A percentile compares a stretch with the other conserved stretches of the same genome.
These are phyloP conservation scores for Eolophus roseicapilla DNA, from an alignment of 2,113 vertebrate species.

Conservation along the genomic window DNA sequence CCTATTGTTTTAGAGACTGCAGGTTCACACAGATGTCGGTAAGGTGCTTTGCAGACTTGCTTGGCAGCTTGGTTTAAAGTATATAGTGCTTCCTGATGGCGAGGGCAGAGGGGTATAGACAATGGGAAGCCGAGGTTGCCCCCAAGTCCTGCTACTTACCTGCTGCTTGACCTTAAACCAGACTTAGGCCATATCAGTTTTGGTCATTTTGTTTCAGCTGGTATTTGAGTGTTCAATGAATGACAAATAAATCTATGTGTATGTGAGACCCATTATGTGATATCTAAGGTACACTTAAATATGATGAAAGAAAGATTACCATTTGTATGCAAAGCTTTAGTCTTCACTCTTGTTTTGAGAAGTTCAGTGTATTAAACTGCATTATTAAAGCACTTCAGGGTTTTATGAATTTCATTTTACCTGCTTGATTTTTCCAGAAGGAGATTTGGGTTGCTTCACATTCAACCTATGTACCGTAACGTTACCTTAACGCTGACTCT, in stretches of 20 bases:
- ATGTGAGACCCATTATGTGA: background rate
- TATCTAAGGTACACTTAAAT: background rate
- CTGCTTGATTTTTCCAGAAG: background rate
- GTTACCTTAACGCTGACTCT: background rate
- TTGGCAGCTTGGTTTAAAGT: background rate
- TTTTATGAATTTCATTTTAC: background rate
- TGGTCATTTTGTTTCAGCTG: background rate
- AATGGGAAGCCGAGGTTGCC: background rate
- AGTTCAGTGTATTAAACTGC: background rate
- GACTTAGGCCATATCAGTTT: background rate
- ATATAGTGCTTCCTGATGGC: rapidly evolving
- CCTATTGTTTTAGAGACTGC: background rate
- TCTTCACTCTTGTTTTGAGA: background rate
- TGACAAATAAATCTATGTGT: background rate
- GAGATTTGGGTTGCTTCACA: background rate
- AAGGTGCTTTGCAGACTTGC: background rate
- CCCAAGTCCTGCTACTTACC: background rate
- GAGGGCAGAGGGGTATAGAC: background rate
- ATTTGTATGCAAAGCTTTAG: background rate
- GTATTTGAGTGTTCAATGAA: background rate
- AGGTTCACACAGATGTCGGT: rapidly evolving
- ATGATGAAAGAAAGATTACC: background rate
- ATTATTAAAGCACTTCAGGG: background rate
- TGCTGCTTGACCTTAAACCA: background rate
- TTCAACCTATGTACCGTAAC: background rate